Evolutionary conservation across 35 echinoderm and acorn worm genomes (phyloP), one percentile per base, ranked within the genome.

Genomic region (Patiria miniata): DNA sequence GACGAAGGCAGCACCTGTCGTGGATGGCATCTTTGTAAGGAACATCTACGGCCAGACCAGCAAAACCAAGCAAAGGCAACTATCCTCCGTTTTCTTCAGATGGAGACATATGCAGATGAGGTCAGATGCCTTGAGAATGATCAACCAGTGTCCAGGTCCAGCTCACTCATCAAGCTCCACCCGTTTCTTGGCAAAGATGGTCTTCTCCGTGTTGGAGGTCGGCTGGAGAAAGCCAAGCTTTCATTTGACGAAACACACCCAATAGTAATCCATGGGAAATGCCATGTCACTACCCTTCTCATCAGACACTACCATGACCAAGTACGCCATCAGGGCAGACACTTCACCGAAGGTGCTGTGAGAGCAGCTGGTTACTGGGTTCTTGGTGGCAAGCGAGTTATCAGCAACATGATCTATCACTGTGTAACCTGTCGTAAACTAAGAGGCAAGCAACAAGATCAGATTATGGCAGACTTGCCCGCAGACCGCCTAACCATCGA

Each of bases 401-500:
- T 93, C 8, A 44, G 28, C 60, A 65, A 21, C 22, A 19, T 77
- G 29, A 93, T 93, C 39, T 0, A 82, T 19, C 32, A 61, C 26
- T 92, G 85, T 61, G 85, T 92, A 18, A 65, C 60, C 60, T 92
- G 90, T 81, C 80, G 61, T 9, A 93, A 36, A 84, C 37, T 89
- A 21, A 39, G 83, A 39, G 40, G 93, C 61, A 55, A 51, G 29
- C 10, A 61, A 21, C 33, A 73, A 23, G 37, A 32, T 12, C 93
- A 94, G 79, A 90, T 83, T 65, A 94, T 94, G 93, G 73, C 81
- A 26, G 81, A 94, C 50, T 69, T 94, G 36, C 93, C 84, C n/a
- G 7, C 37, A 81, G 60, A 87, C 15, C 61, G 87, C 61, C 15
- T 94, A 15, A 59, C 56, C 15, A 78, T 79, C 82, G 37, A 83